Percentiles rank a stretch among this genome's conserved stretches.
These are phyloP conservation scores for Planococcus citri DNA, from an alignment of 1,140 invertebrate species.

Conservation along the genomic window DNA sequence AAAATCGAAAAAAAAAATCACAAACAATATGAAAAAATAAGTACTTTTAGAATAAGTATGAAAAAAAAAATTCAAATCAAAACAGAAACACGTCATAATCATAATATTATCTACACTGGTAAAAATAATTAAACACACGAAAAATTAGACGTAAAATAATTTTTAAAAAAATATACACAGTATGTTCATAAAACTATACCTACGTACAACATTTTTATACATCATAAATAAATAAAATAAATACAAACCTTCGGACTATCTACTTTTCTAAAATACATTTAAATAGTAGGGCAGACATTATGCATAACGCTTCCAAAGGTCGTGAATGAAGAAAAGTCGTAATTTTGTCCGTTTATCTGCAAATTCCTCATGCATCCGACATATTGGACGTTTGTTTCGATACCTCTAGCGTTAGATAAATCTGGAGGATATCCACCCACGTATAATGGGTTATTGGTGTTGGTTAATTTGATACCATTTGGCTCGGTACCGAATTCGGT, in stretches of 20 bases:
- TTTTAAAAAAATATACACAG: too few species aligned
- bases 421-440: slow-evolving; percentile 65
- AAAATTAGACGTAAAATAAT: too few species aligned
- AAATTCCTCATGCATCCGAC: slow-evolving; percentile 72
- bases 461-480: not conserved
- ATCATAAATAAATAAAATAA: too few species aligned
- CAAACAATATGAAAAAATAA: too few species aligned
- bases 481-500: slow-evolving; percentile 33
- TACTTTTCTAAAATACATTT: not conserved
- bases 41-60: too few species aligned
- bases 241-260: too few species aligned
- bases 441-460: slow-evolving; percentile 69
- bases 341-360: slow-evolving; percentile 38
- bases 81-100: too few species aligned
- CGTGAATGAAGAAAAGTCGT: slow-evolving; percentile 12
- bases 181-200: too few species aligned
- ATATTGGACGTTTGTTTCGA: slow-evolving; percentile 36
- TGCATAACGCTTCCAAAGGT: slow-evolving; percentile 19
- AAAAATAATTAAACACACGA: too few species aligned
- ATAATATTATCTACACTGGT: too few species aligned
- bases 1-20: too few species aligned
- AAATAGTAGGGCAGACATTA: slow-evolving; percentile 21
- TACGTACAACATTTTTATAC: not conserved
- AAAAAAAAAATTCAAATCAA: too few species aligned
- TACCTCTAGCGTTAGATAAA: slow-evolving; percentile 33